Percentiles rank a stretch among this genome's conserved stretches.
phyloP scores from a whole-genome alignment of 2,888 invertebrate genomes.

The Apotomis capreana region DNA sequence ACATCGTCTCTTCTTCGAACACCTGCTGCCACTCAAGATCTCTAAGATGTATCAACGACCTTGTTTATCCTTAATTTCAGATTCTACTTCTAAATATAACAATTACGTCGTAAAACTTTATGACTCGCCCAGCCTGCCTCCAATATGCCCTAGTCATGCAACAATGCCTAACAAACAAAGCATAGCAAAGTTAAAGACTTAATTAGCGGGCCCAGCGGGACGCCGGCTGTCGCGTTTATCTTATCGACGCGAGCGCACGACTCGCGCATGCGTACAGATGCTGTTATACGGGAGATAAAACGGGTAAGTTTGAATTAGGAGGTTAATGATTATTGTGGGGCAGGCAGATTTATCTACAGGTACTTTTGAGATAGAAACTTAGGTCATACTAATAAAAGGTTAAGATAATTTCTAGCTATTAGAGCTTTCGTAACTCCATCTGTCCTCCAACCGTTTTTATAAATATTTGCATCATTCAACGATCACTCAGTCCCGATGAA shows the following conservation, averaged over 20 bases:
- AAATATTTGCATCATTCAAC: no score
- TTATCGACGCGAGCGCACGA: slow-evolving; percentile 66
- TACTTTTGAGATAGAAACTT: neutral
- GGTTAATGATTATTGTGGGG: slow-evolving; percentile 19
- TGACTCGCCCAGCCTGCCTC: slow-evolving; percentile 2
- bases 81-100: neutral
- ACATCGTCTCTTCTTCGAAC: no score
- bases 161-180: slow-evolving; percentile 37
- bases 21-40: no score
- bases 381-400: neutral
- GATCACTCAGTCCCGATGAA: no score
- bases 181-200: slow-evolving; percentile 73
- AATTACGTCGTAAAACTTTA: slow-evolving; percentile 10
- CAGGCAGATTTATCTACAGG: slow-evolving; percentile 2
- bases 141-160: slow-evolving; percentile 30
- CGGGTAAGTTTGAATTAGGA: slow-evolving; percentile 34
- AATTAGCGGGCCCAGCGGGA: slow-evolving; percentile 79
- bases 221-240: slow-evolving; percentile 70
- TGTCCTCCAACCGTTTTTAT: neutral
- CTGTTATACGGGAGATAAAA: slow-evolving; percentile 32
- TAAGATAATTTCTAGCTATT: neutral
- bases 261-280: slow-evolving; percentile 54
- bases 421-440: no score
- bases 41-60: no score
- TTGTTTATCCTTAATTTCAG: no score